These are phyloP conservation scores for Lagocephalus sceleratus DNA, from an alignment of 2,797 vertebrate genomes.

Conservation along the genomic window DNA sequence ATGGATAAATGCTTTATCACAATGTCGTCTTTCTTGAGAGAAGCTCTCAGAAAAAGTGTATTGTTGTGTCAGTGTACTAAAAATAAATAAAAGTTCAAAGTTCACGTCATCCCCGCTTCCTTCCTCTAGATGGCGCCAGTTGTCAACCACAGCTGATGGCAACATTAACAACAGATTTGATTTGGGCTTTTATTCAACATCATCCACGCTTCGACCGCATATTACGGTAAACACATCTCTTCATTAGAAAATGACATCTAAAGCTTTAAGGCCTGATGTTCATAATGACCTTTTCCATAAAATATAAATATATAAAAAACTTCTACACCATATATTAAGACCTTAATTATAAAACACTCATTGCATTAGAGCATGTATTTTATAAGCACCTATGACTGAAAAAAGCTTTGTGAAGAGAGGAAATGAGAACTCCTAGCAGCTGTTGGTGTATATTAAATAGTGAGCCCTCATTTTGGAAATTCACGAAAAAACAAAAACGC, in stretches of 20 bases:
- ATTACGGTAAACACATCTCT: conserved; percentile 2
- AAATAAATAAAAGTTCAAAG: conserved; percentile 65
- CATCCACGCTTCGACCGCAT: too few species aligned
- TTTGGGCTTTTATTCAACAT: too few species aligned
- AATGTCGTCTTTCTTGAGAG: conserved; percentile 50
- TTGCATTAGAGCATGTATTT: too few species aligned
- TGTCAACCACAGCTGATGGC: not conserved
- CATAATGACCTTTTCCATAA: not conserved
- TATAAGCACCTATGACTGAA: too few species aligned
- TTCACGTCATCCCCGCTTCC: conserved; percentile 29
- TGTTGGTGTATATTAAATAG: too few species aligned
- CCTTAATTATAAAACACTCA: too few species aligned
- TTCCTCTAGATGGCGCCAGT: conserved; percentile 36
- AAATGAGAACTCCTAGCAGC: too few species aligned
- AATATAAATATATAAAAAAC: not conserved
- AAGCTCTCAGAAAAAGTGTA: conserved; percentile 56
- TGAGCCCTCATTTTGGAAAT: too few species aligned
- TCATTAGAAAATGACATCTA: not conserved
- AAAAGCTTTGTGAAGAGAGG: too few species aligned
- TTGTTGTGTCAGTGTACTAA: conserved; percentile 54
- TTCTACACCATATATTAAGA: too few species aligned
- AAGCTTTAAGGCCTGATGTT: too few species aligned
- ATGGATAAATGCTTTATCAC: conserved; percentile 51
- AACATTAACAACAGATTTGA: not conserved
- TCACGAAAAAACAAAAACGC: too few species aligned